These are phyloP conservation scores for Crax fasciolata DNA, from an alignment of 2,797 vertebrate species.

Conservation along the genomic window DNA sequence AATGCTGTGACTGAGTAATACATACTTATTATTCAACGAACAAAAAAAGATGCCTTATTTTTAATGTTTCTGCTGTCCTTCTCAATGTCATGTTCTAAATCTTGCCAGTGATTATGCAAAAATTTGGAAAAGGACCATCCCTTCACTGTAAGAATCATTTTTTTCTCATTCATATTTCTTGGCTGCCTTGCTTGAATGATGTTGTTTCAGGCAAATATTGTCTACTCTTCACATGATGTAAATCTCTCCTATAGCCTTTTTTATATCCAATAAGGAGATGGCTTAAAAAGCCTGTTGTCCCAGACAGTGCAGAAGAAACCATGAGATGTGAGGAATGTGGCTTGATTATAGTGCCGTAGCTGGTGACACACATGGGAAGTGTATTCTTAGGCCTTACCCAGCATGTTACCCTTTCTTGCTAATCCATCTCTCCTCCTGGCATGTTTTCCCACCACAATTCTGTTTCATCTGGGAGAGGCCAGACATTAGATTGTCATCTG, in stretches of 20 bases:
- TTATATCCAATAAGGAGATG: not conserved
- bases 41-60: not conserved
- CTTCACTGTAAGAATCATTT: not conserved
- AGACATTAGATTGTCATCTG: not conserved
- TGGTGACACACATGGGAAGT: not conserved
- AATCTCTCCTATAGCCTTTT: not conserved
- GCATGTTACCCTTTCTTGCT: not conserved
- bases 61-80: not conserved
- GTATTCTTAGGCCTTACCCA: not conserved
- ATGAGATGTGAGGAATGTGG: not conserved
- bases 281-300: not conserved
- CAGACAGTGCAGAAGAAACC: not conserved
- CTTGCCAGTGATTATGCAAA: not conserved
- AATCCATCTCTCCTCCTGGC: not conserved
- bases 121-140: not conserved
- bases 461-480: not conserved
- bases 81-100: not conserved
- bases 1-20: not conserved
- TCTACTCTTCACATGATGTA: not conserved
- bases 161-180: not conserved
- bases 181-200: not conserved
- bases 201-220: not conserved
- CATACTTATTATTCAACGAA: not conserved
- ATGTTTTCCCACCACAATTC: not conserved
- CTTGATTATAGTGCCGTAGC: not conserved